Base-by-base conservation (phyloP, 1,140 invertebrate genomes). In the Lordiphosa collinella region DNA sequence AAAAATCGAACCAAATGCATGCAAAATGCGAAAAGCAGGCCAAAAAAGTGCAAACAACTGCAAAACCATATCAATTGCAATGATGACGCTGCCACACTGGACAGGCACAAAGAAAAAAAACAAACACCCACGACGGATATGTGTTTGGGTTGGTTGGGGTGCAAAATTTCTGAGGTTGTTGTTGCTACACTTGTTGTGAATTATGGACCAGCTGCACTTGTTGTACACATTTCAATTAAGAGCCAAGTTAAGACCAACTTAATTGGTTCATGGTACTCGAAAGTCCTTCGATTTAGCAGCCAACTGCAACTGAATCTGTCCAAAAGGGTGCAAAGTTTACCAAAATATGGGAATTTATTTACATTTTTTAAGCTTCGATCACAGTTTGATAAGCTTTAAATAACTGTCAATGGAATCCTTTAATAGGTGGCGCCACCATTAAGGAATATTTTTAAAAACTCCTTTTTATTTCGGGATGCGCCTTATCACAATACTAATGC, bases 31-130 rank as follows among this genome's bases (percentile, higher is more conserved):
- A 46, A 8, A 16, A 16, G 40, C 8, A 11, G 36, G 4, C 29
- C 22, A 12, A 29, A 13, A 69, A 75, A 55, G 52, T 74, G 75
- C 75, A 60, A 69, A 78, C 73, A 76, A 71, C 56, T 71, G 73
- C 66, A 76, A 62, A 78, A 70, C 55, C 75, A 79, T 79, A 79
- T 79, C 74, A 79, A 75, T 79, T 55, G 67, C 72, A 63, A 64
- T 73, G 55, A 80, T 73, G 75, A 65, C 66, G 75, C 73, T 54
- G 74, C 37, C 49, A 40, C 62, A 11, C 44, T 35, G 35, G 62
- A 50, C 52, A 57, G 55, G 40, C 18, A 35, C 16, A 37, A 7
- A 40, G 16, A 53, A 12, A 36, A 0, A 43, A 9, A 13, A 9
- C 32, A 11, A 40, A 12, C 10, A 37, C 36, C 18, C 58, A 40